Percentiles rank a stretch among this genome's conserved stretches.
Conservation (phyloP, 2,113 vertebrate genomes). For the Bagarius yarrelli region DNA sequence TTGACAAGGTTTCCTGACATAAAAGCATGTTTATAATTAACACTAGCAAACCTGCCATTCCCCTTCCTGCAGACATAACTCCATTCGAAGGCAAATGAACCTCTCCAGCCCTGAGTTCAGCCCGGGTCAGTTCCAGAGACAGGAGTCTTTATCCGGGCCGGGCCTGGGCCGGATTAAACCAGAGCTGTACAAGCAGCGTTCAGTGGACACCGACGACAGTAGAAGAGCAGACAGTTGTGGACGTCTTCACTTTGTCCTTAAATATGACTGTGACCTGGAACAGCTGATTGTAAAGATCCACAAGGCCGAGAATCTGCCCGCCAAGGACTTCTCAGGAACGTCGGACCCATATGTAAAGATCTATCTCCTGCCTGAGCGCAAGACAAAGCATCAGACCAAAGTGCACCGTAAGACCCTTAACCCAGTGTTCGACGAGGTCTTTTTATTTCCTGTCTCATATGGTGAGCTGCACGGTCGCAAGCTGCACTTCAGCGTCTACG, state of each 20-base stretch:
- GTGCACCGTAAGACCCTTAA: constrained; percentile 98
- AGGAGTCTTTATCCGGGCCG: constrained; percentile 87
- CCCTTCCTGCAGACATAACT: constrained; percentile 84
- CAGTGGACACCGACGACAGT: constrained; percentile 84
- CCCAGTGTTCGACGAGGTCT: constrained; percentile 96
- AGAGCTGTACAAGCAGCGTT: constrained; percentile 94
- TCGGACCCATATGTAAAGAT: constrained; percentile 99
- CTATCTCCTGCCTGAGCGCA: constrained; percentile 95
- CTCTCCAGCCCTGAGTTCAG: constrained; percentile 95
- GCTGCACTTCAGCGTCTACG: constrained; percentile 97
- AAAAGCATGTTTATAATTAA: background rate
- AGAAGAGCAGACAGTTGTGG: constrained; percentile 81
- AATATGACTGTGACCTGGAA: constrained; percentile 95
- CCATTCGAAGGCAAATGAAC: constrained; percentile 92
- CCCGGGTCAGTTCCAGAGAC: constrained; percentile 92
- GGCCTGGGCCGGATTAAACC: constrained; percentile 93
- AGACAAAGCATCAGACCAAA: constrained; percentile 99
- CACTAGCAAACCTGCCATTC: background rate
- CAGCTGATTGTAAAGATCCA: constrained; percentile 98
- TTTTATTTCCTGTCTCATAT: constrained; percentile 92
- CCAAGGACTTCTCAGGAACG: constrained; percentile 97
- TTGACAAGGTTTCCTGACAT: background rate
- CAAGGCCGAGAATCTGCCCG: constrained; percentile 90
- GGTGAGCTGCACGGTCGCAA: constrained; percentile 85
- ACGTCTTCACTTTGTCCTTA: constrained; percentile 88